Conservation (phyloP, 2,113 vertebrate genomes). For the Cochlearius cochlearius region DNA sequence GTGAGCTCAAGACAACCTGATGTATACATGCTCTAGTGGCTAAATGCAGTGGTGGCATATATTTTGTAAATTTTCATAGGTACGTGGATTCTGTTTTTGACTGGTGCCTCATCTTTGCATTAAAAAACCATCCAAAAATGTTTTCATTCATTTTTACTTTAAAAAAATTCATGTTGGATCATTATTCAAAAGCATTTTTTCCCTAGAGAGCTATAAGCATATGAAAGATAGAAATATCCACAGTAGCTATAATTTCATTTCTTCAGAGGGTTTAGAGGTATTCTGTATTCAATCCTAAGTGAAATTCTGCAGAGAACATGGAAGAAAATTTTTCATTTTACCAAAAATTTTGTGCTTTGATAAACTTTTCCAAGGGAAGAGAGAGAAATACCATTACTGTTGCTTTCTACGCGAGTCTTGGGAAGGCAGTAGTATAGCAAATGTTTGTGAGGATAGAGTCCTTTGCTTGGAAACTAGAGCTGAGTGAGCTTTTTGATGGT, state of each 20-base stretch:
- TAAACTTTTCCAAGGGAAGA: conserved; percentile 3
- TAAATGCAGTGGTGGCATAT: neutral
- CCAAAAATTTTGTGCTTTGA: neutral
- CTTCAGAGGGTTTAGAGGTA: neutral
- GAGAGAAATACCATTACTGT: neutral
- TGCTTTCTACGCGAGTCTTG: neutral
- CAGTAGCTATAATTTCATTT: neutral
- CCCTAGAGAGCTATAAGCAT: neutral
- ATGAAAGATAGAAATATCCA: neutral
- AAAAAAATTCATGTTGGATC: neutral
- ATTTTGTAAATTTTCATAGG: neutral
- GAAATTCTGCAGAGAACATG: neutral
- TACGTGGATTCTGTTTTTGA: neutral
- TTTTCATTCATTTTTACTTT: neutral
- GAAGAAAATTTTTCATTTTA: neutral
- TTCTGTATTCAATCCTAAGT: neutral
- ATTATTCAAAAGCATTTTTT: neutral
- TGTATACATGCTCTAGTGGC: neutral
- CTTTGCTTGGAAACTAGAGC: neutral
- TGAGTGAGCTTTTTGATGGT: neutral
- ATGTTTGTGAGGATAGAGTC: neutral
- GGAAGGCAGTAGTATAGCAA: neutral
- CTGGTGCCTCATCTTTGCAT: neutral
- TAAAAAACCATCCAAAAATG: neutral
- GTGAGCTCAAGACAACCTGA: neutral